These are phyloP conservation scores for Channa striata DNA, from an alignment of 2,797 vertebrate species.

Conservation along the genomic window DNA sequence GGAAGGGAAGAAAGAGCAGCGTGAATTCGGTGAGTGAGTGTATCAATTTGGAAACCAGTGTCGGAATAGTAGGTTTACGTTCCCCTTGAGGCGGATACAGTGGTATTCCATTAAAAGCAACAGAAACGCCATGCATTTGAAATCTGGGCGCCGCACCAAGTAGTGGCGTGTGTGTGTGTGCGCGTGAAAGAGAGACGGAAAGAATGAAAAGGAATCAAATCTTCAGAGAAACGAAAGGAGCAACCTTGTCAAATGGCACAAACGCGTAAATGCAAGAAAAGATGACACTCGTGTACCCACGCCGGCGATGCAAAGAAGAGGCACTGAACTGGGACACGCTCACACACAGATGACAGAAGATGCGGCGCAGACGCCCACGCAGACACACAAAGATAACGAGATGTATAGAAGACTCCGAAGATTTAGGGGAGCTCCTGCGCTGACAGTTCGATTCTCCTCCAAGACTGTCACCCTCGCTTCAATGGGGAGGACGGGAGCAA, in stretches of 20 bases:
- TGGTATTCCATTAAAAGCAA: slow-evolving; percentile 74
- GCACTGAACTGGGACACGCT: no score
- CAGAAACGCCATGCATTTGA: slow-evolving; percentile 72
- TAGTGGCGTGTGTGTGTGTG: slow-evolving; percentile 2
- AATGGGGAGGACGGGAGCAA: no score
- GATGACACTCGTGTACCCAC: slow-evolving; percentile 19
- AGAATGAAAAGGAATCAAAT: slow-evolving; percentile 36
- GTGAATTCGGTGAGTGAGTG: slow-evolving; percentile 62
- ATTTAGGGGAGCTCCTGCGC: slow-evolving; percentile 41
- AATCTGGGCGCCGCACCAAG: slow-evolving; percentile 64
- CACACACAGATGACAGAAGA: slow-evolving; percentile 13
- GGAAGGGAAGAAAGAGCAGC: slow-evolving; percentile 23
- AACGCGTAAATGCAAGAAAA: slow-evolving; percentile 18
- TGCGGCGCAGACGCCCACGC: slow-evolving; percentile 26
- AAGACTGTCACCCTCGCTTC: no score
- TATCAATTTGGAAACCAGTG: slow-evolving; percentile 69
- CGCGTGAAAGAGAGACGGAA: not conserved
- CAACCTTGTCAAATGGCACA: slow-evolving; percentile 43
- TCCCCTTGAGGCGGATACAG: slow-evolving; percentile 66
- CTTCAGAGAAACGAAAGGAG: slow-evolving; percentile 39
- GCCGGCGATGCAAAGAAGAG: not conserved
- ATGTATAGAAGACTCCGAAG: slow-evolving; percentile 10
- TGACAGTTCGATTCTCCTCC: slow-evolving; percentile 18
- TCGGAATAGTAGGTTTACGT: slow-evolving; percentile 59
- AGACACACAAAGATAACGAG: slow-evolving; percentile 1